phyloP scores from a whole-genome alignment of 2,113 vertebrate genomes.

The Zapus hudsonius region DNA sequence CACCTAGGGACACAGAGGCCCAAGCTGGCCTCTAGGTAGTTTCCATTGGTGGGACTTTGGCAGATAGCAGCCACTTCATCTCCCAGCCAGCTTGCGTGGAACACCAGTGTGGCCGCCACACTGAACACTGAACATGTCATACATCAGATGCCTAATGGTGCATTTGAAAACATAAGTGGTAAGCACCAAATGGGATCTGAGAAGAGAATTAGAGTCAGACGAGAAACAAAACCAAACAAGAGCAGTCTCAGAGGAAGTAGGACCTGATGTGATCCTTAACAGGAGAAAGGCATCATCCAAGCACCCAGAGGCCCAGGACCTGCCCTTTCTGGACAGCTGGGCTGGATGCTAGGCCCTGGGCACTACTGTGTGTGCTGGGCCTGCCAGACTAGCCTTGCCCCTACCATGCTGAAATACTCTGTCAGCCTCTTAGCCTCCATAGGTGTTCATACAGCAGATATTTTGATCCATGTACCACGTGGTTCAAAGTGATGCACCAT shows the following conservation, averaged over 20 bases:
- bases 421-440: not conserved
- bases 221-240: conserved; percentile 14
- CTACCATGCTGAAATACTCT: not conserved
- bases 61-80: not conserved
- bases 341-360: rapidly evolving
- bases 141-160: conserved; percentile 71
- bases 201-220: conserved; percentile 56
- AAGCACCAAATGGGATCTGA: conserved; percentile 34
- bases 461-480: not conserved
- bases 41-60: not conserved
- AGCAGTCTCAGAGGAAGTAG: not conserved
- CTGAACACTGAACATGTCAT: not conserved
- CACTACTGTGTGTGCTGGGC: not conserved
- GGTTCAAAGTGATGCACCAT: not conserved
- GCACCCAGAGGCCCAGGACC: not conserved
- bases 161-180: conserved; percentile 65
- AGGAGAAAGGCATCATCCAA: not conserved
- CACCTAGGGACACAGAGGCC: not conserved
- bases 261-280: not conserved
- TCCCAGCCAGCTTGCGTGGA: rapidly evolving
- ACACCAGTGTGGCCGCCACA: not conserved
- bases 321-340: not conserved
- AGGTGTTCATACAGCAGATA: not conserved
- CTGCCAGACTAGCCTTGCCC: not conserved
- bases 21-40: not conserved